Evolutionary conservation across 2,113 vertebrate genomes (phyloP), one percentile per base, ranked within the genome.

Genomic region (Lamprotornis superbus): DNA sequence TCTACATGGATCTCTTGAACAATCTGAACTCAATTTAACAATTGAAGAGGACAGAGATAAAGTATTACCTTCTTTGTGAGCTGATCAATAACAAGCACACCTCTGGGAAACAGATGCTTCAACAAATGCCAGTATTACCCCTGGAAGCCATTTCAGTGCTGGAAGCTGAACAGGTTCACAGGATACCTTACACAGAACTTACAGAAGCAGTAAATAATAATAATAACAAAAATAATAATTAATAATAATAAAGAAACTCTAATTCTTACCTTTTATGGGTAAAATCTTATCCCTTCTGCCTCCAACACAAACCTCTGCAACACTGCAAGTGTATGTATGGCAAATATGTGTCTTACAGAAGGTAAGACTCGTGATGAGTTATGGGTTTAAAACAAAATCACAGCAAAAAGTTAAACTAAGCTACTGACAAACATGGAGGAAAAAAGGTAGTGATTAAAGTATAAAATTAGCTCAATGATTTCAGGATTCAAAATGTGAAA

Each of bases 11-110:
- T 97, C 76, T 95, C 64, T 76, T 94, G 28, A 64, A 95, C 84
- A 95, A 96, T 81, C 79, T 85, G 89, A 95, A 96, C 83, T 97
- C 77, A 93, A 52, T 96, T 96, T 96, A 95, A 89, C 92, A 95
- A 93, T 90, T 82, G 78, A 93, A 79, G 73, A 87, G 76, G 93
- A 93, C 81, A 93, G 75, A 96, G 81, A 83, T 80, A 94, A 96
- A 92, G 70, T 83, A 92, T 96, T 97, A 59, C 50, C 50, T 63
- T 50, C 84, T 93, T 74, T 90, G 87, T 55, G 78, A 64, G 83
- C 57, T 95, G 64, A 93, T 86, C 73, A 96, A 82, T 97, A 95
- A 74, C 76, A 90, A 96, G 69, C 53, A 90, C 65, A 78, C 83
- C 77, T 82, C 57, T 97, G 70, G 93, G 94, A 97, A 96, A 90